Evolutionary conservation across 1,140 invertebrate species (phyloP).

Genomic region (Drosophila nigrodunni): DNA sequence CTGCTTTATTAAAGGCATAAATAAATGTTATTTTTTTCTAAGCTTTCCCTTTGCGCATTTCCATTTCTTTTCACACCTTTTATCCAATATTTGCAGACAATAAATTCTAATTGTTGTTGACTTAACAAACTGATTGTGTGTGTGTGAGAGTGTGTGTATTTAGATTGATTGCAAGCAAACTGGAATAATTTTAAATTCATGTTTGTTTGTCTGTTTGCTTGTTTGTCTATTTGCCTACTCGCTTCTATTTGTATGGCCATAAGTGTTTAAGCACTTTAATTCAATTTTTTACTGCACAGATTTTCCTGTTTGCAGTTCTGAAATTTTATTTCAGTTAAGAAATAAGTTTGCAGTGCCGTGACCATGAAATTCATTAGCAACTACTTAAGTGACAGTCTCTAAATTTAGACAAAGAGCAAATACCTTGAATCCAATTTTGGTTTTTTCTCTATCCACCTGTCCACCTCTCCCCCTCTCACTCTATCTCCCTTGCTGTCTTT

Average conservation of each 20-base stretch:
- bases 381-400: not conserved
- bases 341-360: not conserved
- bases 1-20: too few species aligned
- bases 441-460: not conserved
- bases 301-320: not conserved
- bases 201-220: slow-evolving; percentile 10
- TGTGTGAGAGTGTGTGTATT: slow-evolving; percentile 16
- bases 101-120: slow-evolving; percentile 72
- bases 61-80: not conserved
- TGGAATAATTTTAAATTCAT: slow-evolving; percentile 20
- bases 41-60: too few species aligned
- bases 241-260: not conserved
- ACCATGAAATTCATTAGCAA: slow-evolving; percentile 1
- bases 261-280: too few species aligned
- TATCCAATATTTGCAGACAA: slow-evolving; percentile 65
- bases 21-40: too few species aligned
- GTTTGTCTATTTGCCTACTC: slow-evolving; percentile 13
- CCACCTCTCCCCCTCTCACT: not conserved
- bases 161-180: slow-evolving; percentile 28
- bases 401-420: not conserved
- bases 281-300: not conserved
- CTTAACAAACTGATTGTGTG: slow-evolving; percentile 36
- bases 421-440: not conserved
- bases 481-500: not conserved
- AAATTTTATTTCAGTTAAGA: not conserved